Evolutionary conservation across 2,888 invertebrate genomes (phyloP), one percentile per base, ranked within the genome.

Genomic region (Drosophila glabriapex): DNA sequence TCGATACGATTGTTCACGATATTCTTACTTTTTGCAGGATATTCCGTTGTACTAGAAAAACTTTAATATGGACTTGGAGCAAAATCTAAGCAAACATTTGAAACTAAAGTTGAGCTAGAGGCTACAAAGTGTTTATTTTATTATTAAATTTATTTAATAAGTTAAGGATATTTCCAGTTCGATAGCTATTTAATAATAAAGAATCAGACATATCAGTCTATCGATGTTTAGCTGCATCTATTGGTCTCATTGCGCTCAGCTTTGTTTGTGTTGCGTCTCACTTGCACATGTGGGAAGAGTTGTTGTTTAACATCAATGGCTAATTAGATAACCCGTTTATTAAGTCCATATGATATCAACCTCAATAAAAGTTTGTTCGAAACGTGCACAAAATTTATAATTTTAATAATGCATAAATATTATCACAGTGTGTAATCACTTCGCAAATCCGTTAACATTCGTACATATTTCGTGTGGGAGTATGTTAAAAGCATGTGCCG

Each of bases 191-290:
- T 14, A 22, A n/a, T 4, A 46, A 25, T 46, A 46, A 25, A 16
- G 46, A 46, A 25, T 9, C 46, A 25, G 16, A 25, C 16, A 46
- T 9, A 25, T 46, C 46, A 16, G 16, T 7, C 16, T 9, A 46
- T 46, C 46, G 46, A 46, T 46, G 25, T 16, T 46, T 25, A 46
- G 9, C 16, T 25, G n/a, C 37, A 28, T 29, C 55, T 55, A 33
- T 37, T 53, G 19, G 67, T 33, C 58, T 66, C 59, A 53, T 31
- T 56, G 14, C 28, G 12, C 28, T 35, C 35, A 22, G 43, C 78
- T 66, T 80, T 80, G 81, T 81, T 81, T 80, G 64, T 80, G 81
- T 77, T 80, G 73, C 55, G 72, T 79, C 80, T 79, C 80, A 19
- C 69, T 80, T 63, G 52, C 78, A 56, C 62, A 65, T 60, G 41